Evolutionary conservation across 2,888 invertebrate genomes (phyloP), one percentile per base, ranked within the genome.

Genomic region (Tinea pellionella): DNA sequence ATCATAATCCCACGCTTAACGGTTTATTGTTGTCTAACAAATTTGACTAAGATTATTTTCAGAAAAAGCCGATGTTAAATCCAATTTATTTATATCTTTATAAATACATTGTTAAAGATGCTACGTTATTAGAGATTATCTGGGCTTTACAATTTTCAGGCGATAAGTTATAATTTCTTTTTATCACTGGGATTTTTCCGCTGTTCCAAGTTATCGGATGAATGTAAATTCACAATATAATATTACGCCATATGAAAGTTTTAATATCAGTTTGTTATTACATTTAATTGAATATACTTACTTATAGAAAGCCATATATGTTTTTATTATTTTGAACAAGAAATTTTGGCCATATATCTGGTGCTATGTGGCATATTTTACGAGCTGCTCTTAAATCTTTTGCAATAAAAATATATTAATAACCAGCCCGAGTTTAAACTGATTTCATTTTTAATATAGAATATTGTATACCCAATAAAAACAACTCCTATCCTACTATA

Each of bases 271-370:
- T 16, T 16, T 16, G 47, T 47, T 47, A 16, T 16, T 47, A 47
- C 16, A 1, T 47, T 9, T 2, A 47, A 47, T 47, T 13, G 13
- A n/a, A n/a, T n/a, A n/a, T n/a, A n/a, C n/a, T n/a, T 47, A 47
- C 13, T 4, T 47, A 47, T 16, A 47, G 47, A 47, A 47, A 8
- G 15, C 37, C 37, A 37, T 37, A 37, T n/a, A 47, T 16, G 47
- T 47, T 47, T 41, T 47, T 47, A 47, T 47, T 47, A 16, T 47
- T 15, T n/a, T 47, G 16, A 16, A 47, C 47, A 47, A 47, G 47
- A 47, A 16, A 16, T 16, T 47, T 47, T 47, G 47, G 47, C 13
- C 16, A 9, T 47, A 16, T 13, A 47, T 2, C 37, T 9, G 15
- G 13, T 47, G 13, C 47, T 47, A 9, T 47, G 47, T 47, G 47